Percentiles rank a stretch among this genome's conserved stretches.
These are phyloP conservation scores for Mastigias papua DNA, from an alignment of 30 jellyfish, hydroid and myxozoan species.

Conservation along the genomic window DNA sequence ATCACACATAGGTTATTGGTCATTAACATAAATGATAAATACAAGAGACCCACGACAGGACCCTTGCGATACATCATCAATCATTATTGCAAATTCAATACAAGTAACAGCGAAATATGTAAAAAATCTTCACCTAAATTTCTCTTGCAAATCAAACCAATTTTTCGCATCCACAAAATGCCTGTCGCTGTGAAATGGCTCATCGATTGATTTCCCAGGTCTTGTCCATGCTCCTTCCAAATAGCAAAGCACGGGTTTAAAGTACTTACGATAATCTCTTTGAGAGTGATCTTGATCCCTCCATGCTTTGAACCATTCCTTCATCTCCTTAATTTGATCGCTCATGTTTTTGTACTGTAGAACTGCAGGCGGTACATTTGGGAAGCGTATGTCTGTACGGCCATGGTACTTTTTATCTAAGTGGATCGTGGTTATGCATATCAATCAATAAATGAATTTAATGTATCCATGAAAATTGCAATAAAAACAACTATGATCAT, in stretches of 20 bases:
- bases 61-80: too few relatives aligned
- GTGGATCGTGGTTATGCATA: too few relatives aligned
- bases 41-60: too few relatives aligned
- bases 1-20: too few relatives aligned
- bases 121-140: constrained; percentile 33
- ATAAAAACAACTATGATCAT: too few relatives aligned
- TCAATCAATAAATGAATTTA: too few relatives aligned
- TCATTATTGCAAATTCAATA: too few relatives aligned
- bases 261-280: constrained; percentile 84
- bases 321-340: constrained; percentile 83
- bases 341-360: background rate
- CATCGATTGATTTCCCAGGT: constrained; percentile 77
- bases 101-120: too few relatives aligned
- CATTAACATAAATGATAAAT: too few relatives aligned
- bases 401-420: constrained; percentile 50
- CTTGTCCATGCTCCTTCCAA: constrained; percentile 98
- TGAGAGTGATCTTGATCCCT: constrained; percentile 80
- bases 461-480: too few relatives aligned
- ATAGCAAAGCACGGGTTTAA: constrained; percentile 90
- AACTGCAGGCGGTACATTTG: constrained; percentile 91
- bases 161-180: constrained; percentile 88
- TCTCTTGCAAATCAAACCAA: constrained; percentile 90
- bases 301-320: constrained; percentile 96
- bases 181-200: constrained; percentile 92
- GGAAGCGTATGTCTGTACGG: constrained; percentile 79